Conservation (phyloP, 2,888 invertebrate species). For the Eulithis testata region DNA sequence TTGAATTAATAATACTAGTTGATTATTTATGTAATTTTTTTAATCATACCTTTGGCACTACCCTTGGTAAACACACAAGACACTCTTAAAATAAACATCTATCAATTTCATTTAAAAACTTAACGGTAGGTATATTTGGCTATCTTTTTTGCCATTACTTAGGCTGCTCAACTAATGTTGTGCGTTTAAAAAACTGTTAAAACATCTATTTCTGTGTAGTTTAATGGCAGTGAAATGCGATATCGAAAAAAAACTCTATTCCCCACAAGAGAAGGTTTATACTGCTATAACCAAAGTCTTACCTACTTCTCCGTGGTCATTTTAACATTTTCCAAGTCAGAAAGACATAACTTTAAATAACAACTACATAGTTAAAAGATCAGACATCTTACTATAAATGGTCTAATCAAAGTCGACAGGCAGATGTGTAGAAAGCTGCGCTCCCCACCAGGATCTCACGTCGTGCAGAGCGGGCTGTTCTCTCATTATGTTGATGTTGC, state of each 20-base stretch:
- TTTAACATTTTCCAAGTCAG: no score
- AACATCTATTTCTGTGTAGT: background rate
- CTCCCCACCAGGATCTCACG: slow-evolving; percentile 94
- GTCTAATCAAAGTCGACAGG: slow-evolving; percentile 27
- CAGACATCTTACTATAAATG: slow-evolving; percentile 12
- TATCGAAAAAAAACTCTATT: background rate
- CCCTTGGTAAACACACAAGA: slow-evolving; percentile 36
- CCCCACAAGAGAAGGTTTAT: background rate
- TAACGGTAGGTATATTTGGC: background rate
- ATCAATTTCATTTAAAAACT: slow-evolving; percentile 15
- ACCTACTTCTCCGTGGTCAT: no score
- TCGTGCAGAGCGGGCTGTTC: slow-evolving; percentile 85
- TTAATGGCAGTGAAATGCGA: background rate
- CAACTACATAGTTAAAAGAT: background rate
- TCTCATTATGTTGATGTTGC: slow-evolving; percentile 38
- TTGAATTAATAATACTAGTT: slow-evolving; percentile 31
- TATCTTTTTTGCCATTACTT: background rate
- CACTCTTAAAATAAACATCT: slow-evolving; percentile 15
- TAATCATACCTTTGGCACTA: slow-evolving; percentile 51
- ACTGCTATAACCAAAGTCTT: no score
- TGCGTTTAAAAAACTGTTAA: background rate
- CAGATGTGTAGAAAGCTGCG: slow-evolving; percentile 84
- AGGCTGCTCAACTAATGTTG: no score
- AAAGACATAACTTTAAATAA: background rate
- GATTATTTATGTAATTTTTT: slow-evolving; percentile 39